Conservation (phyloP, 2,888 invertebrate genomes). For the Chalcosyrphus nemorum region DNA sequence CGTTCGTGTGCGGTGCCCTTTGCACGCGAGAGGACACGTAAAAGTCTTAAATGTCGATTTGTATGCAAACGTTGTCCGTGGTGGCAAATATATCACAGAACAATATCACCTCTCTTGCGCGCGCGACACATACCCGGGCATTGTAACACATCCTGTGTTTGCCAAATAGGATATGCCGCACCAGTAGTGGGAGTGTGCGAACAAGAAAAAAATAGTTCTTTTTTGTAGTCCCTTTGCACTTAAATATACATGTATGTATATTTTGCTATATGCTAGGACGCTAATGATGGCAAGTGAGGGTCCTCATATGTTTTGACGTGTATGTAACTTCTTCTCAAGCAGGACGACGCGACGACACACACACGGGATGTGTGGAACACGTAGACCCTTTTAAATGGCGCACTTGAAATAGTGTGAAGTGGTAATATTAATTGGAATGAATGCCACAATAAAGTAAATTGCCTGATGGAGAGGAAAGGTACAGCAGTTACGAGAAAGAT, state of each 20-base stretch:
- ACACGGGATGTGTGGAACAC: neutral
- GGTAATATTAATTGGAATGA: conserved; percentile 66
- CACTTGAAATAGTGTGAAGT: conserved; percentile 54
- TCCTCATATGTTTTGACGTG: conserved; percentile 65
- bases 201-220: neutral
- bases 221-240: conserved; percentile 13
- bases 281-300: conserved; percentile 71
- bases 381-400: neutral
- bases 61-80: conserved; percentile 70
- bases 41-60: conserved; percentile 72
- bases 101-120: conserved; percentile 45
- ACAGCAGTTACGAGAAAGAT: neutral
- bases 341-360: neutral
- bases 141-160: conserved; percentile 37
- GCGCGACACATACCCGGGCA: conserved; percentile 37
- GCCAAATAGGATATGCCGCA: conserved; percentile 8
- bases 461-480: conserved; percentile 37
- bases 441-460: conserved; percentile 63
- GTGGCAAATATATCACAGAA: conserved; percentile 70
- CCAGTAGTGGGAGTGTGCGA: neutral
- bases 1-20: neutral
- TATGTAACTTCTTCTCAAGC: neutral
- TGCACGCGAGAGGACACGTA: conserved; percentile 44
- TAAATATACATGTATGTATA: conserved; percentile 45
- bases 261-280: conserved; percentile 55